These are phyloP conservation scores for Brachionus calyciflorus DNA, from an alignment of 1,140 invertebrate genomes.

Conservation along the genomic window DNA sequence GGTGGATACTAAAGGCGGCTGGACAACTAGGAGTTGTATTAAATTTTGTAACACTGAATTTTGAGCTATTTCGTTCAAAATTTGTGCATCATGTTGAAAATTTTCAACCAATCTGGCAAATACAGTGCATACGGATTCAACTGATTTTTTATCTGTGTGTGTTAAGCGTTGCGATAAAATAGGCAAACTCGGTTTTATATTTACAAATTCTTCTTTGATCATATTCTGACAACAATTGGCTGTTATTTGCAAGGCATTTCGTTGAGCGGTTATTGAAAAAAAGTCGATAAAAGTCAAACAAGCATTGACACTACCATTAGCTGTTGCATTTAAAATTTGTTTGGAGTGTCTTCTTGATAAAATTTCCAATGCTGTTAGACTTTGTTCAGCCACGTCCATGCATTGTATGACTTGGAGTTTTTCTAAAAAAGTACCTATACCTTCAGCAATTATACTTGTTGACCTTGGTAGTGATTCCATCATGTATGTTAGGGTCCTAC, in stretches of 20 bases:
- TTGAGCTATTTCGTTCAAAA: slow-evolving; percentile 89
- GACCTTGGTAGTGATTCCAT: slow-evolving; percentile 95
- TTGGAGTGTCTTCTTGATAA: slow-evolving; percentile 91
- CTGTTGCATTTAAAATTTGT: slow-evolving; percentile 84
- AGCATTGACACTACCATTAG: slow-evolving; percentile 71
- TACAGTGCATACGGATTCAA: slow-evolving; percentile 76
- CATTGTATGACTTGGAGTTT: slow-evolving; percentile 91
- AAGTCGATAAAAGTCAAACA: slow-evolving; percentile 95
- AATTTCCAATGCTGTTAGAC: slow-evolving; percentile 91
- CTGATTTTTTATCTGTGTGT: slow-evolving; percentile 66
- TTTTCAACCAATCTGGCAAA: slow-evolving; percentile 93
- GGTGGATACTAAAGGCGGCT: slow-evolving; percentile 84
- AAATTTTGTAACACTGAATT: slow-evolving; percentile 82
- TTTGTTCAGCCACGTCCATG: slow-evolving; percentile 98
- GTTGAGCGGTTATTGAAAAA: slow-evolving; percentile 87
- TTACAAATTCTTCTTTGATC: slow-evolving; percentile 80
- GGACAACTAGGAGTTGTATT: slow-evolving; percentile 73
- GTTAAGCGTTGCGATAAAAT: slow-evolving; percentile 79
- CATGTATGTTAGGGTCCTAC: slow-evolving; percentile 96
- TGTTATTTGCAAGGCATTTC: slow-evolving; percentile 86
- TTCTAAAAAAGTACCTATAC: slow-evolving; percentile 75
- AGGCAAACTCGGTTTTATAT: slow-evolving; percentile 80
- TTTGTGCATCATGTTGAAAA: slow-evolving; percentile 83
- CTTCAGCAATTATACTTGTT: slow-evolving; percentile 90
- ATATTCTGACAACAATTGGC: slow-evolving; percentile 95